Evolutionary conservation across 2,888 invertebrate genomes (phyloP), one percentile per base, ranked within the genome.

Genomic region (Heliconius sara): DNA sequence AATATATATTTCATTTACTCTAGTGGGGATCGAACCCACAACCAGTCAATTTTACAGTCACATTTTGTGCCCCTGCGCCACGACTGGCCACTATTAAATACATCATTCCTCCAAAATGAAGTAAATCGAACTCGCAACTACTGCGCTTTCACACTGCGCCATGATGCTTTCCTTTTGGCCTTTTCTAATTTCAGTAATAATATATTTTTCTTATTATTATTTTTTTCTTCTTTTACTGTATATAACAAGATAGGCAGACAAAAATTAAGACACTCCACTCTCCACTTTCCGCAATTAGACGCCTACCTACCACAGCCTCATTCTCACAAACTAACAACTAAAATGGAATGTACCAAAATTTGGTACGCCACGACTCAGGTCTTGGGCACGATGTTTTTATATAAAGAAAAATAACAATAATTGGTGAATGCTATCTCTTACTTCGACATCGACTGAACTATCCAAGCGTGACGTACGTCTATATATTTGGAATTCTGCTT

Each of bases 401-500:
- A 66, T 30, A 72, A 72, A 47, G 25, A 77, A 63, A 63, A 39
- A 77, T 34, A 72, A 78, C 47, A 57, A 73, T 72, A 78, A 73
- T 78, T 72, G 71, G 30, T 72, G 66, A 57, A 72, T 71, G 78
- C 72, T 25, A 57, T 60, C 71, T 78, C n/a, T 71, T 63, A 25
- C 75, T 78, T 30, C 66, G 57, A 25, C 68, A 72, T 43, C 66
- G 66, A 10, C 27, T 27, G 5, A 76, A 19, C 76, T 63, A 43
- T 22, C 30, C 71, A 71, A 65, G 71, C 80, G 78, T 80, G 78
- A 71, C 70, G 25, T 72, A 72, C n/a, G 70, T 70, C 34, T n/a
- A 39, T 78, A 73, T n/a, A 73, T 73, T 60, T 73, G 7, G 57
- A 57, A 57, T 72, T 72, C 72, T 22, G 72, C 5, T 30, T 47